Conservation (phyloP, 2,113 vertebrate species). For the Uropsilus gracilis region DNA sequence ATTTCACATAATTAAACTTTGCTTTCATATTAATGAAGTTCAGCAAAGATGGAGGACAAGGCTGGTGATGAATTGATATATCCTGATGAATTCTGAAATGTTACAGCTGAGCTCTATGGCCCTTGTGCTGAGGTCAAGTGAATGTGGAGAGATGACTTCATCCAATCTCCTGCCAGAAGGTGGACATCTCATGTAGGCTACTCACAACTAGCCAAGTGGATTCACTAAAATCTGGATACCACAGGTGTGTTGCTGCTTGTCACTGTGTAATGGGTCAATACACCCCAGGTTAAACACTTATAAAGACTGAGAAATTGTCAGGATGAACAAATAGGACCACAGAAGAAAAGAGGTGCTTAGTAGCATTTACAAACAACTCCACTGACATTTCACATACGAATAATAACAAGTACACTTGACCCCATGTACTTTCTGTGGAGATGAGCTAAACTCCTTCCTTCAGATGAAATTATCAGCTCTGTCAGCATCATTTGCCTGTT, state of each 20-base stretch:
- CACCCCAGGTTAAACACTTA: constrained; percentile 63
- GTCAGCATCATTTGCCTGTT: neutral
- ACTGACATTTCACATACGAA: neutral
- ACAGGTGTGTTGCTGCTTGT: constrained; percentile 74
- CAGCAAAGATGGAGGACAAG: neutral
- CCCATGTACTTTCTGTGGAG: neutral
- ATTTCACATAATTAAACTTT: constrained; percentile 18
- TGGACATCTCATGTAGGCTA: constrained; percentile 8
- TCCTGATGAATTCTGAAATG: constrained; percentile 27
- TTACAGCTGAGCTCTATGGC: constrained; percentile 35
- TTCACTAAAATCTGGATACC: constrained; percentile 76
- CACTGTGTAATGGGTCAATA: constrained; percentile 60
- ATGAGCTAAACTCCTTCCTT: neutral
- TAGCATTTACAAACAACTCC: neutral
- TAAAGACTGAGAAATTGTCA: constrained; percentile 66
- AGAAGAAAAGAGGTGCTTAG: neutral
- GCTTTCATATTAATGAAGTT: constrained; percentile 5
- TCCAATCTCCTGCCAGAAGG: constrained; percentile 64
- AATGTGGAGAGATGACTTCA: constrained; percentile 73
- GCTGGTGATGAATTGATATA: neutral
- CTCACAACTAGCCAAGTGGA: constrained; percentile 78
- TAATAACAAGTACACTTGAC: neutral
- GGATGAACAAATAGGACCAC: neutral
- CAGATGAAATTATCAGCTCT: neutral
- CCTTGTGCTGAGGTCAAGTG: constrained; percentile 57